Percentiles rank a stretch among this genome's conserved stretches.
Conservation (phyloP, 23 tunicate genomes). For the Halocynthia aurantium region DNA sequence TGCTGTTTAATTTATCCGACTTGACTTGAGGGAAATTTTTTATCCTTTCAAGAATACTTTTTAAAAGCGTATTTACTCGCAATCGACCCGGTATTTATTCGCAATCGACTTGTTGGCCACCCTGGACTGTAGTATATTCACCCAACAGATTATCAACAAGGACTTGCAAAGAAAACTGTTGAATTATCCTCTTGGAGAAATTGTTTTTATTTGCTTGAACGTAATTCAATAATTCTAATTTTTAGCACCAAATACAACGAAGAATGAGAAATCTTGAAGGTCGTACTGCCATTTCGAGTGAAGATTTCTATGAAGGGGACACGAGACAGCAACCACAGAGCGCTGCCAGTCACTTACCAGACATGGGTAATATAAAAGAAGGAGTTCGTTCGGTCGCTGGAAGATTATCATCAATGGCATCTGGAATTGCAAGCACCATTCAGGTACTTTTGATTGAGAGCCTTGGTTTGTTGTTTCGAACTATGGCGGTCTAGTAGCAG, state of each 20-base stretch:
- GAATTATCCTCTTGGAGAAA: too few relatives aligned
- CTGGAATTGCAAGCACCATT: slow-evolving; percentile 57
- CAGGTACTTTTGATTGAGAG: slow-evolving; percentile 11
- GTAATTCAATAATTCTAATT: neutral
- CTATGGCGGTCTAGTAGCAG: too few relatives aligned
- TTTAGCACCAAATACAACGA: slow-evolving; percentile 13
- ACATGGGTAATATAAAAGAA: slow-evolving; percentile 50
- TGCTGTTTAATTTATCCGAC: too few relatives aligned
- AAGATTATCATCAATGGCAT: slow-evolving; percentile 54
- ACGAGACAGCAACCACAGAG: neutral
- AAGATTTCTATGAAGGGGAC: slow-evolving; percentile 37
- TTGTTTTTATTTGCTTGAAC: neutral
- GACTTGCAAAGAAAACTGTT: too few relatives aligned
- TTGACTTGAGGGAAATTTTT: too few relatives aligned
- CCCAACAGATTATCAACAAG: too few relatives aligned
- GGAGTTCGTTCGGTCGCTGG: slow-evolving; percentile 90
- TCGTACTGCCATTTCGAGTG: slow-evolving; percentile 62
- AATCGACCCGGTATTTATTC: too few relatives aligned
- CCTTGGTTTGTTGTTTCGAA: too few relatives aligned
- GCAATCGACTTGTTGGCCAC: too few relatives aligned
- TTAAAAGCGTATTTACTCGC: too few relatives aligned
- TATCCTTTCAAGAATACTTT: too few relatives aligned
- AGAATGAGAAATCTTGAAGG: slow-evolving; percentile 58
- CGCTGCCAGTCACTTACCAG: slow-evolving; percentile 34
- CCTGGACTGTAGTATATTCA: too few relatives aligned